Base-by-base conservation (phyloP, 2,888 invertebrate species). In the Aromia moschata region DNA sequence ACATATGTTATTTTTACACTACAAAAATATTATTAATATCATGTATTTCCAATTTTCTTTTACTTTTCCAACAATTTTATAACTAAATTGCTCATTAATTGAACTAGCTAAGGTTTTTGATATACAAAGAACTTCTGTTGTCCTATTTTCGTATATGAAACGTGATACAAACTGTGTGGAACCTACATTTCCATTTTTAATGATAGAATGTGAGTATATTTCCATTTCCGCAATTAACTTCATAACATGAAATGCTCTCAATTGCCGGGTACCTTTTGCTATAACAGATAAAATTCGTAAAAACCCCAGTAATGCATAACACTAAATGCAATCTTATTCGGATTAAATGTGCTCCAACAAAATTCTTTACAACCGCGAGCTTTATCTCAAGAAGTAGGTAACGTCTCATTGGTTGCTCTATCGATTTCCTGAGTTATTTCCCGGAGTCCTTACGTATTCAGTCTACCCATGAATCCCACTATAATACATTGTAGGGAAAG, bases 391-490 rank as follows among this genome's bases (percentile, higher is more conserved):
- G 52, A 41, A 31, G 37, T 31, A 41, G 17, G 37, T 31, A 41
- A 30, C 41, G 25, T 52, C 41, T 40, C 40, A 52, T 52, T 52
- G 40, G 30, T 14, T 12, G 41, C 49, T 31, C 41, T 52, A 52
- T 52, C 41, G 52, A 52, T 52, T 52, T 31, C 30, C 41, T 41
- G 17, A 31, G 41, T 31, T 41, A 31, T 40, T 49, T 49, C 38
- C 52, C 41, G 11, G 9, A 5, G 4, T 25, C 7, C 7, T 25
- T 25, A 25, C 25, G 25, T 7, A 25, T 25, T 25, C 25, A 25
- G 25, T 7, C 25, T 25, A 25, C 3, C n/a, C n/a, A 25, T 5
- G 25, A 25, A 25, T 25, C 7, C 25, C 25, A 25, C 25, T 25
- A 25, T 5, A 25, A 25, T 25, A 25, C 25, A 25, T 25, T 7